Evolutionary conservation across 2,888 invertebrate genomes (phyloP).

Genomic region (Spisula subtruncata): DNA sequence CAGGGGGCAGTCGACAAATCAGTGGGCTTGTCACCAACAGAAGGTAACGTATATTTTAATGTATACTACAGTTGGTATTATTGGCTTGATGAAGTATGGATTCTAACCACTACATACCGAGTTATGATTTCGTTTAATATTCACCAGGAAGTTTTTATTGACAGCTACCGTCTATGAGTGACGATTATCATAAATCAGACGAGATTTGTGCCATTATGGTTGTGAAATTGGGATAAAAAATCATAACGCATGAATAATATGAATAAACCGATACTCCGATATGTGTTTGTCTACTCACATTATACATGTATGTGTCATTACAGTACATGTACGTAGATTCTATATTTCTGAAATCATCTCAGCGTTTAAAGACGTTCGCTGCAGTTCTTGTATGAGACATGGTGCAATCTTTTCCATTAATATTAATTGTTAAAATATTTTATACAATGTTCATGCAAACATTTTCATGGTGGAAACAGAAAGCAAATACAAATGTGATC

Average conservation of each 20-base stretch:
- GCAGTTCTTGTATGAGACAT: no score
- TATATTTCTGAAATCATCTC: no score
- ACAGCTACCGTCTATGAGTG: neutral
- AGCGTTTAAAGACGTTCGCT: no score
- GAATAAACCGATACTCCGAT: neutral
- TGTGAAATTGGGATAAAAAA: neutral
- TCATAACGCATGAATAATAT: conserved; percentile 14
- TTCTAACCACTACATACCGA: neutral
- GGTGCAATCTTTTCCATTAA: no score
- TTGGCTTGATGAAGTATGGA: neutral
- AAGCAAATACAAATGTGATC: no score
- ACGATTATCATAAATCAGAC: conserved; percentile 5
- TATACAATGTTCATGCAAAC: no score
- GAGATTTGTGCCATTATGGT: neutral
- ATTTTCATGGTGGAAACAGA: no score
- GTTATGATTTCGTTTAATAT: conserved; percentile 13
- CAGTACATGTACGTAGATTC: no score
- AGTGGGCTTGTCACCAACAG: neutral
- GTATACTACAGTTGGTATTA: neutral
- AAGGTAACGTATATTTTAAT: neutral
- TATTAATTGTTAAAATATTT: no score
- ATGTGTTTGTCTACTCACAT: neutral
- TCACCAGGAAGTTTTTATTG: neutral
- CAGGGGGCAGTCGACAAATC: neutral
- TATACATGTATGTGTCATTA: no score